phyloP scores from a whole-genome alignment of 2,797 vertebrate genomes.

The Acanthiza pusilla region DNA sequence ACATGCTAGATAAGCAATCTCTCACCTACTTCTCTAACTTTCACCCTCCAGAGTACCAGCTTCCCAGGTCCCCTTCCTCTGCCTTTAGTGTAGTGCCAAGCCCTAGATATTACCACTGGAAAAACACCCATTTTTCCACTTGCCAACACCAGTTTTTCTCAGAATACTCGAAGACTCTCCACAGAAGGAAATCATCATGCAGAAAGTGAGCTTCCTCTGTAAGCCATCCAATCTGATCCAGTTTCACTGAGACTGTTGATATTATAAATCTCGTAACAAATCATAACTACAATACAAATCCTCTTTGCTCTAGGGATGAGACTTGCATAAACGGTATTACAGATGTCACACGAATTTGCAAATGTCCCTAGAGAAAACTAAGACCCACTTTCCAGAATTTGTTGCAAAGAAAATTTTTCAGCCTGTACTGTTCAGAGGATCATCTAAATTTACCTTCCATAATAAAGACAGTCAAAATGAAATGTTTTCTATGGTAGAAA shows the following conservation, averaged over 20 bases:
- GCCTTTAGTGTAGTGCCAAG: not conserved
- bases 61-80: not conserved
- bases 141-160: not conserved
- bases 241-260: not conserved
- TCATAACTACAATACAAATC: conserved; percentile 41
- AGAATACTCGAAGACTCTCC: not conserved
- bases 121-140: not conserved
- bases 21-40: not conserved
- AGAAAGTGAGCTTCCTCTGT: not conserved
- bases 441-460: not conserved
- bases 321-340: not conserved
- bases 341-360: not conserved
- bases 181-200: not conserved
- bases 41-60: not conserved
- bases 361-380: conserved; percentile 2
- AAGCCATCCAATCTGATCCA: not conserved
- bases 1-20: not conserved
- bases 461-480: not conserved
- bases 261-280: conserved; percentile 16
- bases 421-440: not conserved
- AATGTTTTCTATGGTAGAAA: not conserved
- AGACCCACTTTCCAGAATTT: not conserved
- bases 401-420: not conserved
- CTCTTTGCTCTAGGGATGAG: conserved; percentile 40
- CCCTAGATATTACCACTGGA: not conserved